These are phyloP conservation scores for Patella pellucida DNA, from an alignment of 2,888 invertebrate genomes.

Conservation along the genomic window DNA sequence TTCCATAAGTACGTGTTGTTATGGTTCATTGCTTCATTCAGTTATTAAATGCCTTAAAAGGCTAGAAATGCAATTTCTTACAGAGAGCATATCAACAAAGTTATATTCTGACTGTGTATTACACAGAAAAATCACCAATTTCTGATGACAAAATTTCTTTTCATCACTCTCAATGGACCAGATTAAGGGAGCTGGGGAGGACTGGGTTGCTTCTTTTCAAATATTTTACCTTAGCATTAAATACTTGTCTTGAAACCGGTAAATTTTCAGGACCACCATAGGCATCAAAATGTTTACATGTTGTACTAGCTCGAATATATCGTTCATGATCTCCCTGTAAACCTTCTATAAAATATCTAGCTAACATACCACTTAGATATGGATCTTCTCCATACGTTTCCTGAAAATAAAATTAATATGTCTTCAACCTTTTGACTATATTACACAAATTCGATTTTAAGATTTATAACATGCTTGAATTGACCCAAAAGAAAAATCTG, in stretches of 20 bases:
- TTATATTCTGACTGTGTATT: background rate
- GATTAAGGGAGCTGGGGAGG: too few species aligned
- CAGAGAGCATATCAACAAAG: too few species aligned
- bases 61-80: too few species aligned
- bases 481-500: too few species aligned
- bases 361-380: constrained; percentile 50
- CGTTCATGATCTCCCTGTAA: constrained; percentile 56
- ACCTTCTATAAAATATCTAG: constrained; percentile 51
- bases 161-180: too few species aligned
- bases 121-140: background rate
- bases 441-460: too few species aligned
- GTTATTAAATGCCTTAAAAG: too few species aligned
- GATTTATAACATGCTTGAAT: too few species aligned
- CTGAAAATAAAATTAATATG: constrained; percentile 31
- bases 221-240: constrained; percentile 46
- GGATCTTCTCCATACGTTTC: constrained; percentile 66
- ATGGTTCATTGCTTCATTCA: too few species aligned
- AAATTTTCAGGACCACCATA: constrained; percentile 64
- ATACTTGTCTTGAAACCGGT: constrained; percentile 46
- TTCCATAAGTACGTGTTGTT: too few species aligned
- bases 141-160: background rate
- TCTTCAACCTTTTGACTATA: too few species aligned
- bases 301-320: constrained; percentile 54
- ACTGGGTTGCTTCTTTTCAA: background rate
- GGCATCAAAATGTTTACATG: constrained; percentile 65